These are phyloP conservation scores for Trachelus troglodyta DNA, from an alignment of 2,888 invertebrate species.

Conservation along the genomic window DNA sequence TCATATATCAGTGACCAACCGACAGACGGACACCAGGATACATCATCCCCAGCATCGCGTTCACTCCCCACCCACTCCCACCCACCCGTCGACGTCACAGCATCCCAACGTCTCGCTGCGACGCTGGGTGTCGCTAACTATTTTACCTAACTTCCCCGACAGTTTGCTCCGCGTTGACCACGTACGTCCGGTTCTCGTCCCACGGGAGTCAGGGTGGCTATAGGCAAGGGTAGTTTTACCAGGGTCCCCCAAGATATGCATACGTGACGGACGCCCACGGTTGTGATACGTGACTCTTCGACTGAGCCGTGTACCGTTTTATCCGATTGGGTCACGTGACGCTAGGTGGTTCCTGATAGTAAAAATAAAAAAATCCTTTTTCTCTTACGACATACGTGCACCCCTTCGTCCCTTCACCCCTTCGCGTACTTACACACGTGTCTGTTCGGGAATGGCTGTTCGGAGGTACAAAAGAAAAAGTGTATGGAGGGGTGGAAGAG, in stretches of 20 bases:
- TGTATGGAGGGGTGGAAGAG: neutral
- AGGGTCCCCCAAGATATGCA: slow-evolving; percentile 64
- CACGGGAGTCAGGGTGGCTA: slow-evolving; percentile 41
- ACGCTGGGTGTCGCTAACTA: slow-evolving; percentile 65
- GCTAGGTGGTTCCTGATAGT: neutral
- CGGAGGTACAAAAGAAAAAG: neutral
- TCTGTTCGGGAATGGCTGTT: neutral
- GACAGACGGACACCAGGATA: slow-evolving; percentile 45
- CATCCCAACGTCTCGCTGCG: neutral
- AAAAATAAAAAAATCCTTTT: neutral
- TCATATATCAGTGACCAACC: slow-evolving; percentile 59
- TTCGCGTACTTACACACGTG: slow-evolving; percentile 2
- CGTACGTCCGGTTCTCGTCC: slow-evolving; percentile 63
- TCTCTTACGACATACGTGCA: neutral
- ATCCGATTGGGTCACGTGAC: neutral
- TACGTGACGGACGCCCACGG: slow-evolving; percentile 62
- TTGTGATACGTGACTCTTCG: slow-evolving; percentile 2
- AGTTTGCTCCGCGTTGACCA: slow-evolving; percentile 66
- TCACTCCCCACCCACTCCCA: slow-evolving; percentile 13
- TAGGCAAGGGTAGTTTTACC: slow-evolving; percentile 49
- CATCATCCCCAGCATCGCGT: slow-evolving; percentile 25
- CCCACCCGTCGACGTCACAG: slow-evolving; percentile 25
- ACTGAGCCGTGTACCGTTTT: neutral
- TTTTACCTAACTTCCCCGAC: slow-evolving; percentile 67
- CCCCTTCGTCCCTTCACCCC: neutral